A percentile compares a stretch with the other conserved stretches of the same genome.
phyloP scores from a whole-genome alignment of 2,113 vertebrate genomes.

The Channa argus region DNA sequence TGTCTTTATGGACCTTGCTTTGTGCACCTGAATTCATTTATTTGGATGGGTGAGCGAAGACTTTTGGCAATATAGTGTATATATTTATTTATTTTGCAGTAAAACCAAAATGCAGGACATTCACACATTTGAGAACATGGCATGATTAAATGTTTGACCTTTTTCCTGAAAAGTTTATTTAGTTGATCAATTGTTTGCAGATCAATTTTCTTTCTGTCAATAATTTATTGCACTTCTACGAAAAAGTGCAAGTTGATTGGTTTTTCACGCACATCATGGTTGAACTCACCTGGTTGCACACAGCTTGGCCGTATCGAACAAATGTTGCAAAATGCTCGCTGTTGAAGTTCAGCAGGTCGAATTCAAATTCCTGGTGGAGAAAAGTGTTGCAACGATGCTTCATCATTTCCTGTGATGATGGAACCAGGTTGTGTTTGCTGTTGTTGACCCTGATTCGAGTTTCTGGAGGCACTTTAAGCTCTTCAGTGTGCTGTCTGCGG shows the following conservation, averaged over 20 bases:
- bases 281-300: constrained; percentile 50
- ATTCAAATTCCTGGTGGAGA: constrained; percentile 61
- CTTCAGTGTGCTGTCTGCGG: background rate
- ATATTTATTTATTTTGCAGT: no score
- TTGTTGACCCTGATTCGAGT: constrained; percentile 62
- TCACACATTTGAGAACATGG: no score
- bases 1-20: no score
- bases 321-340: constrained; percentile 62
- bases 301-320: constrained; percentile 25
- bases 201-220: no score
- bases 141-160: background rate
- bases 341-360: constrained; percentile 61
- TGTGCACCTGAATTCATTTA: no score
- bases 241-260: background rate
- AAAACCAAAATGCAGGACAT: no score
- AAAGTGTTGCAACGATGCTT: constrained; percentile 30
- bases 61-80: no score
- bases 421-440: constrained; percentile 43
- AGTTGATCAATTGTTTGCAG: no score
- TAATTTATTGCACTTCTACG: no score
- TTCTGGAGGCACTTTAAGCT: constrained; percentile 52
- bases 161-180: no score
- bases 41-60: no score
- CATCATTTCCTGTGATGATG: constrained; percentile 29
- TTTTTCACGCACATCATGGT: background rate